Evolutionary conservation across 2,113 vertebrate species (phyloP).

Genomic region (Tetrao urogallus): DNA sequence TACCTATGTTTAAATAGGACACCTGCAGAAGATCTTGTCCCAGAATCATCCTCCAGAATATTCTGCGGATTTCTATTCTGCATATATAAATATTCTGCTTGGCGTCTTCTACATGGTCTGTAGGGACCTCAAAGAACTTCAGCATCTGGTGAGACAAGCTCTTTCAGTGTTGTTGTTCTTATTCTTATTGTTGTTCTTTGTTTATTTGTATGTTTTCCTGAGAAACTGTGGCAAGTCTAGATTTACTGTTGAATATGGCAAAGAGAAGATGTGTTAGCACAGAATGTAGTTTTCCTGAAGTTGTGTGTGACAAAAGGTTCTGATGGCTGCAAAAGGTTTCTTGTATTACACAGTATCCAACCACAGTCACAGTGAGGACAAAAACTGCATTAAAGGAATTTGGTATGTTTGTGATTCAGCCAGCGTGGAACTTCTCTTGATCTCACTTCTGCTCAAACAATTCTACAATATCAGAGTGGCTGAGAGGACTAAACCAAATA

Average conservation of each 20-base stretch:
- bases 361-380: not conserved
- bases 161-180: not conserved
- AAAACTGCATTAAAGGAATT: not conserved
- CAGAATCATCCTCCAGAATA: conserved; percentile 87
- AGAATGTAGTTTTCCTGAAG: not conserved
- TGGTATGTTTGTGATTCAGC: rapidly evolving
- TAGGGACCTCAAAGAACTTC: conserved; percentile 93
- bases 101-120: conserved; percentile 97
- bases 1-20: conserved; percentile 76
- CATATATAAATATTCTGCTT: conserved; percentile 95
- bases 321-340: not conserved
- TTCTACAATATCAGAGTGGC: not conserved
- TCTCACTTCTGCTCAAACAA: not conserved
- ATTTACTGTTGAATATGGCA: not conserved
- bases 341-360: not conserved
- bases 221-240: not conserved
- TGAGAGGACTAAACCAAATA: not conserved
- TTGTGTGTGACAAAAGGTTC: not conserved
- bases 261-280: not conserved
- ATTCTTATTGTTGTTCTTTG: not conserved
- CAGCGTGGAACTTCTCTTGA: not conserved
- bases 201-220: not conserved
- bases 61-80: conserved; percentile 91
- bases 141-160: conserved; percentile 86
- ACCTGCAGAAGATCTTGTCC: conserved; percentile 92